Conservation (phyloP, 2,113 vertebrate genomes). For the Caretta caretta region DNA sequence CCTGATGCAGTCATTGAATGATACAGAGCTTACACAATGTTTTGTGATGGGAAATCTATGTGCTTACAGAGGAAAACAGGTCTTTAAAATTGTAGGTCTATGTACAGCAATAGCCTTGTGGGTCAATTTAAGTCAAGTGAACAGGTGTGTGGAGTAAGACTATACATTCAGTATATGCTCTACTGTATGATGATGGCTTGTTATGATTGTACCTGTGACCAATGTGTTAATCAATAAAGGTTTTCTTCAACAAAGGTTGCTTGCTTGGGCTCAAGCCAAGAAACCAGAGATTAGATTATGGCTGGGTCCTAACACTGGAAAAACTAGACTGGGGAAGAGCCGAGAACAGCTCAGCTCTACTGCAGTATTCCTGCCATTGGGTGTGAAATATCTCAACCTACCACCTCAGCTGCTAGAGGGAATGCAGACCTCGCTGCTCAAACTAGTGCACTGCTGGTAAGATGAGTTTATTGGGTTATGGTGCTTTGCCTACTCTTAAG, state of each 20-base stretch:
- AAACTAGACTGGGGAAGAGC: not conserved
- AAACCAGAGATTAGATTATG: not conserved
- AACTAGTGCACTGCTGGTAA: not conserved
- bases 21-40: not conserved
- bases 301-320: not conserved
- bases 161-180: not conserved
- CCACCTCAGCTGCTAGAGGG: not conserved
- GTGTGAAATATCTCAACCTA: not conserved
- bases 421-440: not conserved
- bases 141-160: not conserved
- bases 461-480: not conserved
- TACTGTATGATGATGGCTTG: not conserved
- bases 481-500: not conserved
- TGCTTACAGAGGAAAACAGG: not conserved
- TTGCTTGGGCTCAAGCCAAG: not conserved
- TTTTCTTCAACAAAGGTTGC: not conserved
- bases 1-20: not conserved
- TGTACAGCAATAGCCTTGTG: not conserved
- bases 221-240: slow-evolving; percentile 7
- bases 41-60: not conserved
- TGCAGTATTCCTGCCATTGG: not conserved
- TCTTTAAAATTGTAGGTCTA: not conserved
- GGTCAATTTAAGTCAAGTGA: not conserved
- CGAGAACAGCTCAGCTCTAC: not conserved
- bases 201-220: slow-evolving; percentile 8